Conservation (phyloP, 2,797 vertebrate species). For the Acropternis orthonyx region DNA sequence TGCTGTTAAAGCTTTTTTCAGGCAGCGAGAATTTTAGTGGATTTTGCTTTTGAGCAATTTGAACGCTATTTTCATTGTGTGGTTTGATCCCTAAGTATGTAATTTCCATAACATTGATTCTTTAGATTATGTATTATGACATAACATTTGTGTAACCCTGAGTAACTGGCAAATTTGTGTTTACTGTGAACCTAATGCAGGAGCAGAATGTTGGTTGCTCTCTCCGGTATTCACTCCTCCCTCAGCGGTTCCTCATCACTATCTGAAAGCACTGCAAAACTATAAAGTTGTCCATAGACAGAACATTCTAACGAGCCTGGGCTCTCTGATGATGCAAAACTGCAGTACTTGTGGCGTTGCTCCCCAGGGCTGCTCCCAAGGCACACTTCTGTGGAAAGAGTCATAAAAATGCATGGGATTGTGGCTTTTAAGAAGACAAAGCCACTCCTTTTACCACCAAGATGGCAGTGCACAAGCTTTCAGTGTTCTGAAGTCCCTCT, state of each 20-base stretch:
- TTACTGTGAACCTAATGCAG: not conserved
- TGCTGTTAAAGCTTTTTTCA: not conserved
- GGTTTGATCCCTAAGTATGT: not conserved
- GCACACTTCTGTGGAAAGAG: not conserved
- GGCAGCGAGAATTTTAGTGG: not conserved
- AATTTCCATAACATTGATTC: not conserved
- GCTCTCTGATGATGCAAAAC: not conserved
- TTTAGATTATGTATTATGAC: not conserved
- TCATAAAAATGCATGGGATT: not conserved
- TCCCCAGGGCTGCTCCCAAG: not conserved
- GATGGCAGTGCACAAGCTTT: not conserved
- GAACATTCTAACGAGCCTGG: not conserved
- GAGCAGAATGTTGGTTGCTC: not conserved
- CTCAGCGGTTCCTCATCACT: accelerated
- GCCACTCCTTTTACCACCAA: not conserved
- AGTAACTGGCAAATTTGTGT: not conserved
- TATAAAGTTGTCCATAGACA: not conserved
- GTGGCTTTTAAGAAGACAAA: not conserved
- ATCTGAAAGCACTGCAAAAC: not conserved
- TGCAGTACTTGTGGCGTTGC: not conserved
- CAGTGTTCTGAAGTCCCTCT: not conserved
- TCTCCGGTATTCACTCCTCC: not conserved
- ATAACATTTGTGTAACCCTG: not conserved
- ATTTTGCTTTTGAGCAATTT: not conserved
- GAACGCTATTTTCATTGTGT: not conserved